Conservation (phyloP, 2,888 invertebrate species). For the Shargacucullia verbasci region DNA sequence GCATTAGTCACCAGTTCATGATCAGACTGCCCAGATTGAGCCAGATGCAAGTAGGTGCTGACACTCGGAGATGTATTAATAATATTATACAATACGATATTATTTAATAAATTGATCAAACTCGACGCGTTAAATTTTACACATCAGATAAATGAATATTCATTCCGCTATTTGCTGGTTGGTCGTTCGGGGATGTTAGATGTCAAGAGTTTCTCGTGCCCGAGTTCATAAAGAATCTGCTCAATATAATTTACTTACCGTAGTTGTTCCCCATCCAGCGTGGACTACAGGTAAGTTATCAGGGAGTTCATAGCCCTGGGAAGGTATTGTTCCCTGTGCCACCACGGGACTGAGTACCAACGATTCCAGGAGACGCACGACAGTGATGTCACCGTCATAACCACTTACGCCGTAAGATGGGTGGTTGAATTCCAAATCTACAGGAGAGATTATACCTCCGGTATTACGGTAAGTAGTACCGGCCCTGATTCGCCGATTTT, state of each 20-base stretch:
- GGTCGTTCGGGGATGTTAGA: no score
- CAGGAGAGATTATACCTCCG: slow-evolving; percentile 66
- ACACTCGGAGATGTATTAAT: no score
- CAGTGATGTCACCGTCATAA: slow-evolving; percentile 67
- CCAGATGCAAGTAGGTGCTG: no score
- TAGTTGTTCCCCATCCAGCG: slow-evolving; percentile 71
- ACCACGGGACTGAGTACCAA: slow-evolving; percentile 58
- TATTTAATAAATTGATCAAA: no score
- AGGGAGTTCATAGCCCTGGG: slow-evolving; percentile 46
- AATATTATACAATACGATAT: no score
- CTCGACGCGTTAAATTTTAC: no score
- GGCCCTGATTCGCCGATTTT: slow-evolving; percentile 67
- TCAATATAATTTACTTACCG: slow-evolving; percentile 56
- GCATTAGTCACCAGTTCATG: no score
- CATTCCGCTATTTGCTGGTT: no score
- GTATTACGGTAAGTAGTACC: slow-evolving; percentile 67
- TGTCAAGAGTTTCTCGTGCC: no score
- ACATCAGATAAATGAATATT: no score
- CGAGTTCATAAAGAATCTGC: no score
- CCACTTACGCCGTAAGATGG: slow-evolving; percentile 58
- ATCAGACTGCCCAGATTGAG: no score
- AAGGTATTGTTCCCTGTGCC: slow-evolving; percentile 56
- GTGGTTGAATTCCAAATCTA: slow-evolving; percentile 61
- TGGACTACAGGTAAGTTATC: slow-evolving; percentile 61
- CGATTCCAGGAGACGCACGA: slow-evolving; percentile 52